Evolutionary conservation across 2,797 vertebrate species (phyloP).

Genomic region (Pangasius djambal): DNA sequence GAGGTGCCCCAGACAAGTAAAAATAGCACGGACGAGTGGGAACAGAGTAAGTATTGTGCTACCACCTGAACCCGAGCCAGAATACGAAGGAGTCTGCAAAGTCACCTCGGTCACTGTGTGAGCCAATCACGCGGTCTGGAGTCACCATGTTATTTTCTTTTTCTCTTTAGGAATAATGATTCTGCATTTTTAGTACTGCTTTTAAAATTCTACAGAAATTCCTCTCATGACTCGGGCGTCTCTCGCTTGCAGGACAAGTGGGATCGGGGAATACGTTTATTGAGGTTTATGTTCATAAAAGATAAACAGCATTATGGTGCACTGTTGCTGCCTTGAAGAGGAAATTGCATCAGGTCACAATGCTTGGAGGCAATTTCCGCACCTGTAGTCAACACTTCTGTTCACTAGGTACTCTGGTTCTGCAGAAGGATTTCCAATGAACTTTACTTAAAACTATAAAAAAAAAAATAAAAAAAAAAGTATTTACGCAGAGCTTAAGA

Average conservation of each 20-base stretch:
- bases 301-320: not conserved
- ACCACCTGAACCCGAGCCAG: constrained; percentile 65
- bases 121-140: not conserved
- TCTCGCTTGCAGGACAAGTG: not conserved
- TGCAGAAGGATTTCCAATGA: too few species aligned
- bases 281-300: not conserved
- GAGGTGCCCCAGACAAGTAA: constrained; percentile 48
- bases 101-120: constrained; percentile 4
- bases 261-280: too few species aligned
- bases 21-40: constrained; percentile 67
- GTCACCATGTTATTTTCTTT: not conserved
- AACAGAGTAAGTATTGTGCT: constrained; percentile 68
- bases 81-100: constrained; percentile 25
- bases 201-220: not conserved
- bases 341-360: not conserved
- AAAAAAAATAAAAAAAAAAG: not conserved
- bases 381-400: not conserved
- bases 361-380: not conserved
- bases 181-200: not conserved
- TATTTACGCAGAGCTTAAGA: not conserved
- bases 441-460: not conserved
- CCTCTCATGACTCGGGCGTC: not conserved
- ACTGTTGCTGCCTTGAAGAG: not conserved
- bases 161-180: not conserved
- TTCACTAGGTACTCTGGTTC: not conserved